Evolutionary conservation across 2,797 vertebrate genomes (phyloP), one percentile per base, ranked within the genome.

Genomic region (Hozukius guyotensis): DNA sequence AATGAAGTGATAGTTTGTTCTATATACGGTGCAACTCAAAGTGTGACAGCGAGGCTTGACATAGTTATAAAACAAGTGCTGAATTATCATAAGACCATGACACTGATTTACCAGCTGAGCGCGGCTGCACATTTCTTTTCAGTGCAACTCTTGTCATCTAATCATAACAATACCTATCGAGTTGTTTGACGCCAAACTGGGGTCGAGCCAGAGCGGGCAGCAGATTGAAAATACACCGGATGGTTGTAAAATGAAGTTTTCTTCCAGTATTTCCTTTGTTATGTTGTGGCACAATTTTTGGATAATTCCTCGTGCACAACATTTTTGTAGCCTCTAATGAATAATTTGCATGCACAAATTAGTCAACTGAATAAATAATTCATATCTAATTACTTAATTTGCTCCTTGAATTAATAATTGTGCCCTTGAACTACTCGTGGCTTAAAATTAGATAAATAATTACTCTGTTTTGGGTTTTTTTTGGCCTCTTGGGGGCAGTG

Each of bases 1-100:
- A 83, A 83, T 83, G 49, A 52, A 52, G 20, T 52, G 67, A 65
- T 75, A 25, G 74, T 87, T 86, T 65, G 72, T 80, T 80, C 25
- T 71, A n/a, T 63, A 77, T 77, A 27, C 24, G 38, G 36, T 36
- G 29, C 68, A 82, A 57, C n/a, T 76, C 72, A 81, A 64, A 77
- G 13, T 71, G 53, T 75, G 75, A 85, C 75, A 78, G 59, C 56
- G 24, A 38, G 56, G 46, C 22, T 77, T 72, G 63, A 75, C 71
- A 60, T 13, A 38, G 78, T 70, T 67, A 61, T 83, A 80, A 85
- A 89, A 85, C 75, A 70, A 79, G 46, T 32, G 34, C 59, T 59
- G 63, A 60, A 55, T 72, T 72, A 52, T 52, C 64, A 53, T 27
- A 60, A 65, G 65, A 76, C n/a, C 46, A 25, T 65, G 70, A 70